These are phyloP conservation scores for Numenius phaeopus DNA, from an alignment of 2,797 vertebrate species.

Conservation along the genomic window DNA sequence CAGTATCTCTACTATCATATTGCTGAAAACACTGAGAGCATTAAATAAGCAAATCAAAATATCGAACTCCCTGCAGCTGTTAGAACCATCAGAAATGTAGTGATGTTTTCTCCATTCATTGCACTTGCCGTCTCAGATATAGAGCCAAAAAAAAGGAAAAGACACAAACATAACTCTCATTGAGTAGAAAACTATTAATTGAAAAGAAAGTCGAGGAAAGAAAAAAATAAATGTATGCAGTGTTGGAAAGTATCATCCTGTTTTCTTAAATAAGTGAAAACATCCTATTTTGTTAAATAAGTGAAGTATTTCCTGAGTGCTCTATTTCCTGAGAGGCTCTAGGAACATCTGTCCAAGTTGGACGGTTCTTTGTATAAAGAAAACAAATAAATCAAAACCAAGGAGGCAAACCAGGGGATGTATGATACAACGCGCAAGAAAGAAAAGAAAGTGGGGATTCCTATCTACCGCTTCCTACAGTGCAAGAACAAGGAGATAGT, in stretches of 20 bases:
- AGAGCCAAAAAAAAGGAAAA: background rate
- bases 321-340: background rate
- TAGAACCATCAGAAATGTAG: slow-evolving; percentile 27
- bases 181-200: background rate
- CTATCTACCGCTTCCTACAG: background rate
- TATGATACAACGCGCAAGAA: background rate
- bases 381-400: background rate
- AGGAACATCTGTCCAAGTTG: background rate
- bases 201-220: background rate
- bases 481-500: background rate
- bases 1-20: background rate
- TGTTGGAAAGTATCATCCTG: background rate
- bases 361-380: background rate
- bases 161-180: background rate
- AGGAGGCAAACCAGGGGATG: background rate
- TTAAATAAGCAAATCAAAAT: slow-evolving; percentile 32
- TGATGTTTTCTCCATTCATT: slow-evolving; percentile 42
- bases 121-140: background rate
- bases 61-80: slow-evolving; percentile 43
- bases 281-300: background rate
- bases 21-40: background rate
- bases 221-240: background rate
- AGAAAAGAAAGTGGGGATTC: background rate
- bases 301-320: background rate
- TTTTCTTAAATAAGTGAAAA: background rate